Evolutionary conservation across 2,797 vertebrate species (phyloP).

Genomic region (Tinamus major): DNA sequence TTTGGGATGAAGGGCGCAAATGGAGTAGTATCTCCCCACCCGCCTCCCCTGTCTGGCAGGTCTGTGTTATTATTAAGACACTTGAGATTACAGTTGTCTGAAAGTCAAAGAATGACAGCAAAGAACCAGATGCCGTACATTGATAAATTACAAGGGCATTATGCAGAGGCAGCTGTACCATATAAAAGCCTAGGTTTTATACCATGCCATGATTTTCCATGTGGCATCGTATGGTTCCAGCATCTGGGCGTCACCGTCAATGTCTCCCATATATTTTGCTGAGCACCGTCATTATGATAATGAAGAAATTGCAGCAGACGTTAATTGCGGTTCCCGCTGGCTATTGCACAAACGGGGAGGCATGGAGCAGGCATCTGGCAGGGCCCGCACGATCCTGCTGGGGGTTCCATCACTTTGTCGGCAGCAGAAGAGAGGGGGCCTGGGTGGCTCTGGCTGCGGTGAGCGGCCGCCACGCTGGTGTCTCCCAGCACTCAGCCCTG

Average conservation of each 20-base stretch:
- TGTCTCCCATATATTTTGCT: conserved; percentile 65
- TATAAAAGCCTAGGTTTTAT: conserved; percentile 64
- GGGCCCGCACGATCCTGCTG: not conserved
- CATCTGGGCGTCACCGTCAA: conserved; percentile 62
- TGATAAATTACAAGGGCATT: conserved; percentile 74
- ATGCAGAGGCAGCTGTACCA: conserved; percentile 72
- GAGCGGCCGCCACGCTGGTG: not conserved
- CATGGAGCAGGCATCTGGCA: not conserved
- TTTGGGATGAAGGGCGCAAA: conserved; percentile 39
- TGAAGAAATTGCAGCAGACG: conserved; percentile 76
- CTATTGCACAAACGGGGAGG: conserved; percentile 19
- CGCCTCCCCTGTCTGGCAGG: conserved; percentile 67
- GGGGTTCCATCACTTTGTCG: not conserved
- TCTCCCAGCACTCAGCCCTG: not conserved
- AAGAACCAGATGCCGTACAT: conserved; percentile 71
- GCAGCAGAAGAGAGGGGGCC: not conserved
- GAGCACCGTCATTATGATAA: conserved; percentile 75
- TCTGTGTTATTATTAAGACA: conserved; percentile 76
- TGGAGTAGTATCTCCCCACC: conserved; percentile 20
- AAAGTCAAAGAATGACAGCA: conserved; percentile 71
- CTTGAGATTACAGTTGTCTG: conserved; percentile 74
- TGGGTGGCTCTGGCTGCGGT: not conserved
- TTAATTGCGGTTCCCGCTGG: conserved; percentile 67
- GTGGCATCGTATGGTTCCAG: conserved; percentile 67
- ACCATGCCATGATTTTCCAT: conserved; percentile 60